Conservation (phyloP, 2,888 invertebrate genomes). For the Drosophila pegasa region DNA sequence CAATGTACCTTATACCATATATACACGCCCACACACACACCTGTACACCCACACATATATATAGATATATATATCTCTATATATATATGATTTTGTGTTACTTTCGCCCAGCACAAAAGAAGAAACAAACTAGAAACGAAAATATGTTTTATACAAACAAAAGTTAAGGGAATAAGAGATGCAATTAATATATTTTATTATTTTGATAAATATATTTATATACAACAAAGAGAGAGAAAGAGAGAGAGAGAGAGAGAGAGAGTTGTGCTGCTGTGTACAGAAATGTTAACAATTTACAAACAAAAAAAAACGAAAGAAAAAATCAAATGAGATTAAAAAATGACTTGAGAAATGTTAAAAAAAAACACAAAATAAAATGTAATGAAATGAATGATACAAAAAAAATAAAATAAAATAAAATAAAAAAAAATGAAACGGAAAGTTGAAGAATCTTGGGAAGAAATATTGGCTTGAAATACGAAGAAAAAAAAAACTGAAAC, state of each 20-base stretch:
- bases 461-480: too few species aligned
- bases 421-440: slow-evolving; percentile 3
- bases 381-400: slow-evolving; percentile 7
- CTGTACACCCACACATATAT: slow-evolving; percentile 17
- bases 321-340: slow-evolving; percentile 16
- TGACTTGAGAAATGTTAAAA: slow-evolving; percentile 18
- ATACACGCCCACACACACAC: slow-evolving; percentile 30
- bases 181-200: slow-evolving; percentile 68
- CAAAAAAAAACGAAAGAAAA: slow-evolving; percentile 6
- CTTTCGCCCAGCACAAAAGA: slow-evolving; percentile 25
- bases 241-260: background rate
- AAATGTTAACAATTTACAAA: slow-evolving; percentile 62
- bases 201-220: slow-evolving; percentile 76
- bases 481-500: too few species aligned
- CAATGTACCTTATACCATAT: slow-evolving; percentile 70
- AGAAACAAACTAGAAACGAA: slow-evolving; percentile 10
- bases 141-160: slow-evolving; percentile 59
- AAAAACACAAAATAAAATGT: slow-evolving; percentile 6
- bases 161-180: slow-evolving; percentile 22
- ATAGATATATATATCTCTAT: slow-evolving; percentile 1
- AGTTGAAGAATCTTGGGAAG: too few species aligned
- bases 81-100: slow-evolving; percentile 19
- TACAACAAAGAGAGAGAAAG: slow-evolving; percentile 34
- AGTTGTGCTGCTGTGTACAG: slow-evolving; percentile 30
- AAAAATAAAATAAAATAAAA: background rate